These are phyloP conservation scores for Callosobruchus maculatus DNA, from an alignment of 2,888 invertebrate genomes.

Conservation along the genomic window DNA sequence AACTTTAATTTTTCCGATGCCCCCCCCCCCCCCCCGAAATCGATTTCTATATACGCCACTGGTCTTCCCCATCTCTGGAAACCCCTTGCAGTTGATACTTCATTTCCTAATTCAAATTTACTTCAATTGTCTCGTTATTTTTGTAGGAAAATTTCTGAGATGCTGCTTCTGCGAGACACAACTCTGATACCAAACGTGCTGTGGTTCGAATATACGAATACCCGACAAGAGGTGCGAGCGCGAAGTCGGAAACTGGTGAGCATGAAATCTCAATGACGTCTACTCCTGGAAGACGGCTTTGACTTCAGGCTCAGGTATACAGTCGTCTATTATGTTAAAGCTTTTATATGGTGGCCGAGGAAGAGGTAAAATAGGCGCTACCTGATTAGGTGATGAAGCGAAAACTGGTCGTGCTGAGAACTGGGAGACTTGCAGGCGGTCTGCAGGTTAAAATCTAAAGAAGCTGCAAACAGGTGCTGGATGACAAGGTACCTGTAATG, in stretches of 20 bases:
- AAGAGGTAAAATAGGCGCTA: slow-evolving; percentile 45
- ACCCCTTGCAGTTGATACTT: too few relatives aligned
- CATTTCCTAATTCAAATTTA: too few relatives aligned
- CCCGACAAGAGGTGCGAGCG: slow-evolving; percentile 76
- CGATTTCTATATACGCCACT: too few relatives aligned
- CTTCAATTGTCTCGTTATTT: too few relatives aligned
- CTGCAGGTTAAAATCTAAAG: neutral
- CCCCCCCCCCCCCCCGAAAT: too few relatives aligned
- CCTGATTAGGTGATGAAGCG: neutral
- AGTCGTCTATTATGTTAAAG: slow-evolving; percentile 37
- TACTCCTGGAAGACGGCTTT: slow-evolving; percentile 49
- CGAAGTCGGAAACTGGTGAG: slow-evolving; percentile 77
- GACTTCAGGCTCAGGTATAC: slow-evolving; percentile 36
- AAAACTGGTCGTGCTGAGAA: neutral
- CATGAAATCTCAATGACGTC: slow-evolving; percentile 79
- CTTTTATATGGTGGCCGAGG: slow-evolving; percentile 44
- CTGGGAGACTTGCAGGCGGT: neutral
- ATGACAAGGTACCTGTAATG: too few relatives aligned
- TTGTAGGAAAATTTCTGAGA: slow-evolving; percentile 77
- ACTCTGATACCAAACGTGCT: slow-evolving; percentile 87
- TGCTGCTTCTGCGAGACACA: slow-evolving; percentile 81
- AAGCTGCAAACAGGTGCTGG: too few relatives aligned
- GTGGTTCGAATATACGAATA: slow-evolving; percentile 91
- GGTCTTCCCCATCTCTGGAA: too few relatives aligned
- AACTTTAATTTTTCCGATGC: too few relatives aligned